These are phyloP conservation scores for Anas georgica DNA, from an alignment of 2,797 vertebrate species.

Conservation along the genomic window DNA sequence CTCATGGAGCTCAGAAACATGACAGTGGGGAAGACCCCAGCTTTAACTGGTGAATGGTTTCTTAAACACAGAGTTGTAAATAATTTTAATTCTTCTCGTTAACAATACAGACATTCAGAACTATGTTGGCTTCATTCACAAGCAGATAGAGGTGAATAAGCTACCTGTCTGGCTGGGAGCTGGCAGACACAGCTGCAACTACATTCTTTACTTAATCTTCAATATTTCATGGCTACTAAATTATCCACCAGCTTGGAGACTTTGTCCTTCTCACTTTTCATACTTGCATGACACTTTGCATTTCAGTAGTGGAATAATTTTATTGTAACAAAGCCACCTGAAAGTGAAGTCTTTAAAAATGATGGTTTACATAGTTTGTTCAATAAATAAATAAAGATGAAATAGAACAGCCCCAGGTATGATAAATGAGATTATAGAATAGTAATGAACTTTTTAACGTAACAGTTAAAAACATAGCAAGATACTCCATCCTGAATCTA, in stretches of 20 bases:
- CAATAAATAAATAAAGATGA: not conserved
- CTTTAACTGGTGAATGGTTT: not conserved
- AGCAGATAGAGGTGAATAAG: not conserved
- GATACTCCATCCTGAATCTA: no score
- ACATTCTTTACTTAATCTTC: not conserved
- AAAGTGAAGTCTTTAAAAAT: not conserved
- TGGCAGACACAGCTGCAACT: not conserved
- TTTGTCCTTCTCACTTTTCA: not conserved
- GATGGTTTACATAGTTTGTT: not conserved
- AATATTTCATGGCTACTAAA: not conserved
- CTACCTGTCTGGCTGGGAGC: not conserved
- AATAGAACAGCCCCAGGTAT: no score
- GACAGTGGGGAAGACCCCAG: not conserved
- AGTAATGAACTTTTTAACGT: not conserved
- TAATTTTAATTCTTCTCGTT: not conserved
- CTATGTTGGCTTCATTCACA: not conserved
- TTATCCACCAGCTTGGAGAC: not conserved
- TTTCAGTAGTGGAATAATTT: not conserved
- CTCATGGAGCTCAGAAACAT: accelerated
- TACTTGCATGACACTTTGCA: accelerated
- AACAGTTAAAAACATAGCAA: not conserved
- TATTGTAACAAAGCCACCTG: not conserved
- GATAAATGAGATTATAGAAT: not conserved
- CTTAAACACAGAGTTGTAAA: not conserved
- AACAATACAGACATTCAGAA: not conserved